Base-by-base conservation (phyloP, 2,888 invertebrate genomes). In the Phlogophora meticulosa region DNA sequence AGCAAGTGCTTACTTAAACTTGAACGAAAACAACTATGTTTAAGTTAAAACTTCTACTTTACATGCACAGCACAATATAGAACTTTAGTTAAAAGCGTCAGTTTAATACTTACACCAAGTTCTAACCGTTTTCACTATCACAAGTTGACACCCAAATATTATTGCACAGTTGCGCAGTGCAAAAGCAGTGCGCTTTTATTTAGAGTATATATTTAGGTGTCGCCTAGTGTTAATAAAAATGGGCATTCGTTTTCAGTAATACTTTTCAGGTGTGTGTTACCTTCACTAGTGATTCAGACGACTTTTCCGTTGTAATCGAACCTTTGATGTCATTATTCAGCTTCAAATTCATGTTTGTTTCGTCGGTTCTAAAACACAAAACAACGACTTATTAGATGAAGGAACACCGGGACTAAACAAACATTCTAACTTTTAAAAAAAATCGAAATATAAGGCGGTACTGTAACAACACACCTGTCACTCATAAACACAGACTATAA, bases 311-410 rank as follows among this genome's bases (percentile, higher is more conserved):
- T 67, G 81, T 83, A 62, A 85, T 85, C 20, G 91, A 87, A 76
- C 87, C 88, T 81, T 92, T 91, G 49, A 90, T 84, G 64, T 94
- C 92, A 85, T 94, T 94, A 82, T 92, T 94, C 72, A 94, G 82
- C 83, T 94, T 95, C 69, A 95, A 81, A 88, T 94, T 94, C 94
- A 94, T n/a, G n/a, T n/a, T 94, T 78, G 81, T 85, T 80, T 84
- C 81, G 77, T 83, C 78, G 82, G 78, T 88, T 78, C 86, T 87
- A 89, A 83, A 85, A 83, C 55, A 75, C 64, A 81, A 64, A 72
- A 65, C 73, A 73, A 53, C 57, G 22, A 60, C 40, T 56, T 17
- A 62, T 73, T 65, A 76, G 7, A 45, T 46, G 58, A 66, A 38
- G 49, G 22, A 56, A 20, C 13, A 32, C n/a, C 15, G n/a, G 15